Evolutionary conservation across 2,113 vertebrate genomes (phyloP).

Genomic region (Tautogolabrus adspersus): DNA sequence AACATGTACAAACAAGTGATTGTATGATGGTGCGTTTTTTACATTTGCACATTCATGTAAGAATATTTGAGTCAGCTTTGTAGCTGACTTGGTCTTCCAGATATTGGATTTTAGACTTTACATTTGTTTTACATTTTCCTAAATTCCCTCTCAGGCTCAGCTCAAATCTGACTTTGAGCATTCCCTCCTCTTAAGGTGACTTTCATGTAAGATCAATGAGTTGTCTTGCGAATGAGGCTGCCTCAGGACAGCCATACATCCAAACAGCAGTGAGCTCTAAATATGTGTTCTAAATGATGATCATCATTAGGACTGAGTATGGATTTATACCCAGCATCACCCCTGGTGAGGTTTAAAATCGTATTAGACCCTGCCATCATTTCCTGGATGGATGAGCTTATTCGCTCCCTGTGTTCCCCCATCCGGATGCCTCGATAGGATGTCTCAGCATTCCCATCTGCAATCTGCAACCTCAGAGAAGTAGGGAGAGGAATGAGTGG

Average conservation of each 20-base stretch:
- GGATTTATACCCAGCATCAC: constrained; percentile 73
- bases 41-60: constrained; percentile 10
- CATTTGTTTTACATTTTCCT: not conserved
- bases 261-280: constrained; percentile 66
- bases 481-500: constrained; percentile 34
- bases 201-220: constrained; percentile 70
- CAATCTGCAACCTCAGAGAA: constrained; percentile 55
- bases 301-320: constrained; percentile 73
- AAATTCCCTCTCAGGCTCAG: constrained; percentile 13
- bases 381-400: constrained; percentile 77
- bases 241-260: constrained; percentile 70
- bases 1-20: constrained; percentile 13
- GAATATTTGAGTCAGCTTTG: not conserved
- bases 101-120: not conserved
- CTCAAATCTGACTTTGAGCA: constrained; percentile 34
- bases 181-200: constrained; percentile 64
- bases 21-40: constrained; percentile 3
- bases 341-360: constrained; percentile 74
- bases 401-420: constrained; percentile 60
- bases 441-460: constrained; percentile 75
- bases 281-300: constrained; percentile 75
- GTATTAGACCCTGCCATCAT: constrained; percentile 73
- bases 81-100: not conserved
- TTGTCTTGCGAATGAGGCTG: constrained; percentile 64
- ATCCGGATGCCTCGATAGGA: constrained; percentile 74